These are phyloP conservation scores for Lucilia cuprina DNA, from an alignment of 1,140 invertebrate species.

Conservation along the genomic window DNA sequence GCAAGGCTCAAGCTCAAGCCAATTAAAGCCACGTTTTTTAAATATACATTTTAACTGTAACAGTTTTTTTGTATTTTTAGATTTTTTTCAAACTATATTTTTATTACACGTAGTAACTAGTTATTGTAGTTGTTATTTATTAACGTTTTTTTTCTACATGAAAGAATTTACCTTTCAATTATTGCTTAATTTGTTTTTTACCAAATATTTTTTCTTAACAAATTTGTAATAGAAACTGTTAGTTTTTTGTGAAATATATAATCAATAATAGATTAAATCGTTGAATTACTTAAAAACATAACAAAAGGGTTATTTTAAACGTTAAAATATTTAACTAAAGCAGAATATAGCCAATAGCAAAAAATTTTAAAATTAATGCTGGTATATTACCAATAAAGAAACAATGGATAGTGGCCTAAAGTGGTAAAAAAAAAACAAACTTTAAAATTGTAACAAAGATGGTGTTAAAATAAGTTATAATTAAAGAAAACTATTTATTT, in stretches of 20 bases:
- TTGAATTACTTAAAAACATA: not conserved
- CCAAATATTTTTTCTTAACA: not conserved
- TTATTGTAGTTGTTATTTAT: constrained; percentile 26
- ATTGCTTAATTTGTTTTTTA: constrained; percentile 28
- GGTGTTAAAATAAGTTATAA: no score
- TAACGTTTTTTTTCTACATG: constrained; percentile 32
- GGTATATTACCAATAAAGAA: no score
- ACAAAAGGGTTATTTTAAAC: not conserved
- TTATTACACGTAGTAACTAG: not conserved
- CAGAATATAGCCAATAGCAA: no score
- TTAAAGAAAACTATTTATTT: no score
- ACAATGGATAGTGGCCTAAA: no score
- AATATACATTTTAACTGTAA: not conserved
- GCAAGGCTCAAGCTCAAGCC: no score
- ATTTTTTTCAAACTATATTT: not conserved
- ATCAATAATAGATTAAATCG: not conserved
- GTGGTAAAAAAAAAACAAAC: no score
- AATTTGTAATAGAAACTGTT: not conserved
- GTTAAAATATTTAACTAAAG: no score
- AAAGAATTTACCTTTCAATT: constrained; percentile 33
- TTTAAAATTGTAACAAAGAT: no score
- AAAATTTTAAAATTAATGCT: no score
- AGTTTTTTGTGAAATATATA: not conserved
- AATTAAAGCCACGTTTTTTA: no score
- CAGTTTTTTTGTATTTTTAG: not conserved